phyloP scores from a whole-genome alignment of 2,113 vertebrate genomes.

The Sebastes fasciatus region DNA sequence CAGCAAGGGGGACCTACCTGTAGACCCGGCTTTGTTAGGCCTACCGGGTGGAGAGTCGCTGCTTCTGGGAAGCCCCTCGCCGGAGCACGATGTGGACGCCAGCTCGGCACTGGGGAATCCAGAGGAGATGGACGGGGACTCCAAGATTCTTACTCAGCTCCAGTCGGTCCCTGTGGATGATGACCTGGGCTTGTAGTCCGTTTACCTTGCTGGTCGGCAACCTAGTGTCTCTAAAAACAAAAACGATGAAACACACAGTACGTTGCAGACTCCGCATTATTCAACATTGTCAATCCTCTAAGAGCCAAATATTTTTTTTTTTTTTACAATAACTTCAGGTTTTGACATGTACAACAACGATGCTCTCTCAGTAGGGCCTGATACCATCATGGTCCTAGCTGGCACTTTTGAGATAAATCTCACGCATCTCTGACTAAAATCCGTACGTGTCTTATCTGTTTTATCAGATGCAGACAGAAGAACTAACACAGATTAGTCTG shows the following conservation, averaged over 20 bases:
- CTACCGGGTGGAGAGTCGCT: conserved; percentile 86
- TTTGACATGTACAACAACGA: not conserved
- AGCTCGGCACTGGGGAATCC: conserved; percentile 80
- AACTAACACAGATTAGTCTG: conserved; percentile 9
- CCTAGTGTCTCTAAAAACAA: conserved; percentile 5
- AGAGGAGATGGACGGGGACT: conserved; percentile 84
- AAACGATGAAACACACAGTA: not conserved
- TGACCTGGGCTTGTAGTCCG: conserved; percentile 82
- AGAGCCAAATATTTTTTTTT: not conserved
- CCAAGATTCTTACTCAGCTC: conserved; percentile 91
- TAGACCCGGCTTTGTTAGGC: conserved; percentile 84
- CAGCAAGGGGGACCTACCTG: conserved; percentile 82
- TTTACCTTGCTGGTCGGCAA: not conserved
- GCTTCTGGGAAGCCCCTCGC: conserved; percentile 84
- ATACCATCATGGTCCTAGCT: conserved; percentile 17
- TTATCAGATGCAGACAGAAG: conserved; percentile 32
- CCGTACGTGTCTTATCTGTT: conserved; percentile 27
- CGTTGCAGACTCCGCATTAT: not conserved
- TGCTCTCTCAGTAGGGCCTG: conserved; percentile 7
- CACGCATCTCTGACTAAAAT: not conserved
- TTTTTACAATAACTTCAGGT: not conserved
- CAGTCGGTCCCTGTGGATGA: conserved; percentile 92
- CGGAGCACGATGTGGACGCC: conserved; percentile 78
- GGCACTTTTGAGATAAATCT: conserved; percentile 40
- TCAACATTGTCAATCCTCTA: not conserved